Percentiles rank a stretch among this genome's conserved stretches.
Evolutionary conservation across 2,113 vertebrate species (phyloP).

Genomic region (Oryzias javanicus): DNA sequence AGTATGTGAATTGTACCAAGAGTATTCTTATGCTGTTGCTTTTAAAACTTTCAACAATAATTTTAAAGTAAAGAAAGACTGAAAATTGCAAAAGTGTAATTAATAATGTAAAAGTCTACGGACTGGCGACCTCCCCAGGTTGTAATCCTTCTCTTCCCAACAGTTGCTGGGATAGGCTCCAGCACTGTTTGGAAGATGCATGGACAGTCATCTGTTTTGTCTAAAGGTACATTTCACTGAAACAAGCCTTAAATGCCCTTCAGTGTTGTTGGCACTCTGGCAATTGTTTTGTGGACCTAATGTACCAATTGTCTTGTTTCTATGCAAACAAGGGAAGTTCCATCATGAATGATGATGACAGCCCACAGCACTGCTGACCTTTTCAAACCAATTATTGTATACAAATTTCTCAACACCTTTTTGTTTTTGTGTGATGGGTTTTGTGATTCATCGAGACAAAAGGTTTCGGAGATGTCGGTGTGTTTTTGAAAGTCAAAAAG

Average conservation of each 20-base stretch:
- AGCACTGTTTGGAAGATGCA: no score
- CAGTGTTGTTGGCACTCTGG: neutral
- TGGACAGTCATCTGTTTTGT: no score
- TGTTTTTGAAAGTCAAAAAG: conserved; percentile 13
- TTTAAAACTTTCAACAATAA: no score
- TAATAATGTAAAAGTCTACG: no score
- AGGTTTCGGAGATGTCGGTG: neutral
- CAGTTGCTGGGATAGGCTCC: no score
- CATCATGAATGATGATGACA: conserved; percentile 28
- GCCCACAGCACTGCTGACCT: conserved; percentile 15
- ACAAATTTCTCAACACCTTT: conserved; percentile 14
- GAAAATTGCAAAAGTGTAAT: no score
- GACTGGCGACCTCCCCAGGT: no score
- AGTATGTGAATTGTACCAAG: no score
- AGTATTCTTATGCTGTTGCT: no score
- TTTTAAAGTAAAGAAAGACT: no score
- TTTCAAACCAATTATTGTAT: conserved; percentile 28
- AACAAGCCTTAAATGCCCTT: neutral
- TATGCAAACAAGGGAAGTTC: conserved; percentile 25
- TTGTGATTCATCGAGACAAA: conserved; percentile 28
- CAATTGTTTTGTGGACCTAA: neutral
- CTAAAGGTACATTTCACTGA: neutral
- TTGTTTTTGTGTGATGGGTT: conserved; percentile 32
- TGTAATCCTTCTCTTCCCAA: no score
- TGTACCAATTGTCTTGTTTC: conserved; percentile 6